Evolutionary conservation across 1,140 invertebrate species (phyloP).

Genomic region (Hirudo medicinalis): DNA sequence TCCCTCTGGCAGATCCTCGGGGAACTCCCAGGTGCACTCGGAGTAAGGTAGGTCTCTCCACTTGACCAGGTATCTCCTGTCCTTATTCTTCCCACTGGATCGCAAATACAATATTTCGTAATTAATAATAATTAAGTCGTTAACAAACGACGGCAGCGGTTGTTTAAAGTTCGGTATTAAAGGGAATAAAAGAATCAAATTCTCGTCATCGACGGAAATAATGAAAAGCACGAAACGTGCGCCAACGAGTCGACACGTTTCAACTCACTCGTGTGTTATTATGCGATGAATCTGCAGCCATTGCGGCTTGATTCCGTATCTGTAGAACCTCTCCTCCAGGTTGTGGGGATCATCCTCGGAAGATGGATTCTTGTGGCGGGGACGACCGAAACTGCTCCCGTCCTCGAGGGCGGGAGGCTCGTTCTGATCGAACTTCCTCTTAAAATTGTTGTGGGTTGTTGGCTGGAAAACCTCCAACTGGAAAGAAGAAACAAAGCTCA

Average conservation of each 20-base stretch:
- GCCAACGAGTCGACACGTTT: neutral
- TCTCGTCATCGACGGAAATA: no score
- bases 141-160: neutral
- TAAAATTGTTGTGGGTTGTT: conserved; percentile 75
- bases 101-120: neutral
- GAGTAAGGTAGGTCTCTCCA: conserved; percentile 89
- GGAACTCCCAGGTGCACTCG: conserved; percentile 84
- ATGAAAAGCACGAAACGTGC: no score
- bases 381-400: conserved; percentile 28
- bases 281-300: conserved; percentile 58
- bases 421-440: conserved; percentile 84
- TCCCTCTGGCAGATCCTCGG: conserved; percentile 31
- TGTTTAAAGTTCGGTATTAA: no score
- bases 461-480: conserved; percentile 89
- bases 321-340: conserved; percentile 66
- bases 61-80: conserved; percentile 74
- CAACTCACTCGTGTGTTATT: conserved; percentile 20
- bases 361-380: neutral
- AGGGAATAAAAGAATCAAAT: no score
- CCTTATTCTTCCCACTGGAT: conserved; percentile 59
- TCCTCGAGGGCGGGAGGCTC: conserved; percentile 82
- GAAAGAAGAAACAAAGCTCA: conserved; percentile 27
- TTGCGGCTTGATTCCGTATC: conserved; percentile 83
- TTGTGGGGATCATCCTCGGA: conserved; percentile 21
- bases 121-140: no score